Evolutionary conservation across 2,113 vertebrate species (phyloP), one percentile per base, ranked within the genome.

Genomic region (Notothenia rossii): DNA sequence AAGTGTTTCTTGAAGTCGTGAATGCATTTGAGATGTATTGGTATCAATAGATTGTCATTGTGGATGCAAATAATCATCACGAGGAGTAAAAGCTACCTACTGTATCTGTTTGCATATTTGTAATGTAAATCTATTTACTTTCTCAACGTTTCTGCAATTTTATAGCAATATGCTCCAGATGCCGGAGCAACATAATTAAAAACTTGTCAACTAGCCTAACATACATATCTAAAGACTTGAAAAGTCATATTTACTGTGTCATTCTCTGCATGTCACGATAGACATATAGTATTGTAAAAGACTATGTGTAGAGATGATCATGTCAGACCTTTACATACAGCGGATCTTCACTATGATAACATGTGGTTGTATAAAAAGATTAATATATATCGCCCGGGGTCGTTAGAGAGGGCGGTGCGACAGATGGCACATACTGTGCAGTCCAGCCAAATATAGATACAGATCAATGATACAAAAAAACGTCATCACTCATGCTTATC

Each of bases 201-300:
- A 90, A 89, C 85, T 84, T 92, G 89, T 94, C 90, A 88, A 86
- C 91, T 90, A 91, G 93, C 91, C 91, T 91, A 93, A 91, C 91
- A 92, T 92, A 93, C 93, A 94, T 94, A 94, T 94, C 93, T 92
- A 91, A 40, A 92, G 92, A 93, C 92, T 92, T 93, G 86, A 93
- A 91, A 87, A 92, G 92, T 94, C 93, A 91, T 89, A 92, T 93
- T 93, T 92, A 93, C 90, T 92, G 91, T 93, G 93, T 94, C 91
- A 94, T 92, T 87, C 88, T 91, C 92, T 93, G 93, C 93, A 93
- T 92, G 93, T 93, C 93, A 92, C 73, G 65, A 89, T 91, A 93
- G 91, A 92, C 92, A 94, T 93, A 88, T 90, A 91, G 91, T 93
- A 86, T 83, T 92, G 93, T 94, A 89, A 82, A 90, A 81, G 56